These are phyloP conservation scores for Hetaerina americana DNA, from an alignment of 1,140 invertebrate genomes.

Conservation along the genomic window DNA sequence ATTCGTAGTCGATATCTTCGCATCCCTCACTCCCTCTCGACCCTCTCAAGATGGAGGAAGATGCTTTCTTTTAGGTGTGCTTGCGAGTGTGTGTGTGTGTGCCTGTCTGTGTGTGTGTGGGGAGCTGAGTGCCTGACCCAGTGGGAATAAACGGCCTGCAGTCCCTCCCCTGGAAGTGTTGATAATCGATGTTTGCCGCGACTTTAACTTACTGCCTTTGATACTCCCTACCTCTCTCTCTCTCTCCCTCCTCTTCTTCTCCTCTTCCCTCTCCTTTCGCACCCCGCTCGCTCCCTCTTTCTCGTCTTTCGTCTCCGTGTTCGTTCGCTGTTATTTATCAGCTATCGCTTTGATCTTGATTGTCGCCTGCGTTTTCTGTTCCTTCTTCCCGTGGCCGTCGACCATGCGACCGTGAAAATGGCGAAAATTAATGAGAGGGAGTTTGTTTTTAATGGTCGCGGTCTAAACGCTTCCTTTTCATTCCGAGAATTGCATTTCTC, in stretches of 20 bases:
- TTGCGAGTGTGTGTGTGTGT: too few species aligned
- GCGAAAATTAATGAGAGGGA: not conserved
- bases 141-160: not conserved
- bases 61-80: not conserved
- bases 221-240: not conserved
- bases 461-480: not conserved
- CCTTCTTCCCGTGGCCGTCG: not conserved
- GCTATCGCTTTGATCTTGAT: not conserved
- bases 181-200: not conserved
- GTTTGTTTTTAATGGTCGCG: not conserved
- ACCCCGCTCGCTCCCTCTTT: not conserved
- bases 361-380: not conserved
- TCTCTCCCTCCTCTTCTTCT: too few species aligned
- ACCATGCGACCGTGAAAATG: not conserved
- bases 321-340: not conserved
- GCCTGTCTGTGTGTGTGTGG: too few species aligned
- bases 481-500: not conserved
- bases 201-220: not conserved
- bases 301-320: not conserved
- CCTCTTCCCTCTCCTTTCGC: too few species aligned
- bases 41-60: not conserved
- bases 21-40: not conserved
- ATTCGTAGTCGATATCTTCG: too few species aligned
- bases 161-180: not conserved
- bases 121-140: not conserved